Conservation (phyloP, 2,113 vertebrate species). For the Mormyrus lacerda region DNA sequence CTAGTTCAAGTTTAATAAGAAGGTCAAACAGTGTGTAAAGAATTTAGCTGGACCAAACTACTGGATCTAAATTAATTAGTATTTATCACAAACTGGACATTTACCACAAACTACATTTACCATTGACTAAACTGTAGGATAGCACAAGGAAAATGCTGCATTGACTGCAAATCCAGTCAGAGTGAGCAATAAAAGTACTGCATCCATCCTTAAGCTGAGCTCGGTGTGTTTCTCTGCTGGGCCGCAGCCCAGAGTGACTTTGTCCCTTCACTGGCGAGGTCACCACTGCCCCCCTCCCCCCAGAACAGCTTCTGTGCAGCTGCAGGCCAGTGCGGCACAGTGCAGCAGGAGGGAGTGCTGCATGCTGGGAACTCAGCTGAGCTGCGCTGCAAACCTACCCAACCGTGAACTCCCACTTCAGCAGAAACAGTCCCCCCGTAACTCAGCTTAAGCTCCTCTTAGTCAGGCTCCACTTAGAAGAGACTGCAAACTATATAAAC, state of each 20-base stretch:
- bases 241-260: conserved; percentile 43
- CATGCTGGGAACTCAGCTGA: conserved; percentile 22
- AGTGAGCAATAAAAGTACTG: neutral
- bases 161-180: neutral
- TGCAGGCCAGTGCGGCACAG: conserved; percentile 31
- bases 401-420: conserved; percentile 22
- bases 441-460: neutral
- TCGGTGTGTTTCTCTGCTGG: neutral
- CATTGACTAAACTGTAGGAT: neutral
- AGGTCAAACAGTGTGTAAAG: neutral
- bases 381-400: conserved; percentile 30
- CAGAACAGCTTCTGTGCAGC: conserved; percentile 40
- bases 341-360: conserved; percentile 33
- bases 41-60: neutral
- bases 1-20: neutral
- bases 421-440: neutral
- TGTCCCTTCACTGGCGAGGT: conserved; percentile 60
- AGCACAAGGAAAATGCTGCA: neutral
- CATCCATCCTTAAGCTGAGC: neutral
- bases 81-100: neutral
- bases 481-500: neutral
- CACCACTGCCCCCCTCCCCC: conserved; percentile 39
- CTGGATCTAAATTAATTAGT: neutral
- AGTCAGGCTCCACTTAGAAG: neutral
- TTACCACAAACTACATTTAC: neutral